Percentiles rank a stretch among this genome's conserved stretches.
These are phyloP conservation scores for Chlorodrepanis virens DNA, from an alignment of 2,113 vertebrate species.

Conservation along the genomic window DNA sequence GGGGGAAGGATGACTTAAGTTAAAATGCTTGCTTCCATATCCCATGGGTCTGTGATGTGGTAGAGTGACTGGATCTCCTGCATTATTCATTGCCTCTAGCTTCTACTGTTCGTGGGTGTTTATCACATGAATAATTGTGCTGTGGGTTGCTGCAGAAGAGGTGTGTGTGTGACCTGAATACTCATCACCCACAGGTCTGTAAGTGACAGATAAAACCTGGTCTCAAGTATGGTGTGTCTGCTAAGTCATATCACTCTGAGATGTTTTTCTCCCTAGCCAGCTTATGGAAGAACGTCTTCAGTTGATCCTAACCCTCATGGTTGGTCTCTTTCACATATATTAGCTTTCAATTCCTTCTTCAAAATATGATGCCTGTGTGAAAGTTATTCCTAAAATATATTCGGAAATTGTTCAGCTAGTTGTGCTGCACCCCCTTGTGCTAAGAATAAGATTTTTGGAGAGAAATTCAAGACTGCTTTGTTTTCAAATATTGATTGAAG, in stretches of 20 bases:
- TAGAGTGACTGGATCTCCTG: conserved; percentile 22
- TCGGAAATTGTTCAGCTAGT: background rate
- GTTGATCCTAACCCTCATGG: background rate
- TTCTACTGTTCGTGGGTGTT: conserved; percentile 35
- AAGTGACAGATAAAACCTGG: background rate
- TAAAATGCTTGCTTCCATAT: background rate
- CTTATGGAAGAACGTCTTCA: background rate
- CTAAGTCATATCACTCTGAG: background rate
- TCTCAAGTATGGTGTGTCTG: background rate
- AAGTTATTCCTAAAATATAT: background rate
- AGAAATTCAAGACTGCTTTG: background rate
- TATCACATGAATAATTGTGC: conserved; percentile 38
- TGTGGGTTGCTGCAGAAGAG: conserved; percentile 28
- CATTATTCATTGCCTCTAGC: conserved; percentile 54
- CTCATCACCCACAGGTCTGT: background rate
- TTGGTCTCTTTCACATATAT: background rate
- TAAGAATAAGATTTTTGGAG: background rate
- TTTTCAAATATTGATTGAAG: background rate
- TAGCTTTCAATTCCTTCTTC: background rate
- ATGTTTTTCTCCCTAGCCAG: background rate
- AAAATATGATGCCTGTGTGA: background rate
- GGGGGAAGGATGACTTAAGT: background rate
- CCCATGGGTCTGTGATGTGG: background rate
- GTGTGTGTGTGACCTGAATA: conserved; percentile 39
- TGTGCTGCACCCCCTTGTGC: background rate